Evolutionary conservation across 2,797 vertebrate genomes (phyloP), one percentile per base, ranked within the genome.

Genomic region (Sarcophilus harrisii): DNA sequence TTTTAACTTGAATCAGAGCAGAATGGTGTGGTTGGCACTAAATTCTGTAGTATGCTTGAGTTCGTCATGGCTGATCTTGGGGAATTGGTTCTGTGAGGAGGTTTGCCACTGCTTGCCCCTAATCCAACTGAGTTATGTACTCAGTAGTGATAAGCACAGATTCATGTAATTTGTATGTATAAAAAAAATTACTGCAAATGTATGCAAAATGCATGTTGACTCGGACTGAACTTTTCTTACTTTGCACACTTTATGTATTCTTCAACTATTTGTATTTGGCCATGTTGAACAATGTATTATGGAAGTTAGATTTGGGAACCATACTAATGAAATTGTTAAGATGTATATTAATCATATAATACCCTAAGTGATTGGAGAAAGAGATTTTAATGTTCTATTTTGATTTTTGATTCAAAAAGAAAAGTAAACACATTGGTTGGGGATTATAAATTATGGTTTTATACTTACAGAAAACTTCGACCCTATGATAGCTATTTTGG

Each of bases 291-390:
- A 87, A 38, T 54, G 92, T 96, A 92, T 94, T 95, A 18, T 96
- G 96, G 93, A 94, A 16, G 2, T 96, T 96, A 94, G 93, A 96
- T 92, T 96, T 95, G 96, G 96, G 95, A 81, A 94, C 93, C 59
- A 55, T 95, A 96, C 93, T 97, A 97, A 98, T 97, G 97, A 97
- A 97, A 93, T 96, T 58, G 94, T 95, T 98, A 95, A 96, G 96
- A 96, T 18, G 45, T 58, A 57, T 94, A 14, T 62, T 89, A 52
- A 54, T 49, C n/a, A 90, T 95, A 45, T 38, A 87, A 1, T 38
- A 27, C 55, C 52, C 92, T 95, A 18, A 49, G 9, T 91, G 73
- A 14, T 0, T 28, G 4, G 18, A 2, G 16, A 14, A 32, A 13
- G 32, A 66, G 66, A 9, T 18, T 4, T 18, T 81, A 24, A 81